phyloP scores from a whole-genome alignment of 2,888 invertebrate genomes.

The Lomographa bimaculata region DNA sequence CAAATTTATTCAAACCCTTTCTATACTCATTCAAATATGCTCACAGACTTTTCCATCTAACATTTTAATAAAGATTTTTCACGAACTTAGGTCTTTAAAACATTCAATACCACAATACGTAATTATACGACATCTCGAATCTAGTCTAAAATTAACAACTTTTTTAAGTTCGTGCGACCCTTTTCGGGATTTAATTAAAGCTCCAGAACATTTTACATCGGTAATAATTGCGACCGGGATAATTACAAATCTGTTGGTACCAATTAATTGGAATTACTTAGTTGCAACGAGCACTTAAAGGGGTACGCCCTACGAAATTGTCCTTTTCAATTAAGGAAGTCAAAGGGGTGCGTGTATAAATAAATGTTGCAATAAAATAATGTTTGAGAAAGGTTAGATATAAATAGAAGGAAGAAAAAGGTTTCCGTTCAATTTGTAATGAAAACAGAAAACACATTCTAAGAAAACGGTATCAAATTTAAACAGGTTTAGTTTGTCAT shows the following conservation, averaged over 20 bases:
- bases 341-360: conserved; percentile 13
- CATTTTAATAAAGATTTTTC: no score
- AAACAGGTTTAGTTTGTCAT: no score
- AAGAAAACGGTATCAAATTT: no score
- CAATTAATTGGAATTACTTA: conserved; percentile 54
- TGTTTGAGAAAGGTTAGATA: not conserved
- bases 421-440: no score
- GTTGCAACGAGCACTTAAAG: conserved; percentile 35
- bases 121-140: no score
- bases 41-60: no score
- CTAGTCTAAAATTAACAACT: conserved; percentile 22
- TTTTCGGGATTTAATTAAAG: conserved; percentile 68
- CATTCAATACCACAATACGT: no score
- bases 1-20: no score
- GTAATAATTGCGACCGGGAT: conserved; percentile 61
- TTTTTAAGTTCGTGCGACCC: conserved; percentile 61
- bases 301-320: conserved; percentile 27
- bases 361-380: conserved; percentile 9
- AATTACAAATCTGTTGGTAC: conserved; percentile 57
- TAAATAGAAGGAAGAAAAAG: no score
- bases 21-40: no score
- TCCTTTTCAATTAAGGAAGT: conserved; percentile 29
- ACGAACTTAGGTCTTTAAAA: no score
- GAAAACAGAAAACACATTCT: no score
- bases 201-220: conserved; percentile 66